Base-by-base conservation (phyloP, 2,797 vertebrate species). In the Taeniopygia guttata region DNA sequence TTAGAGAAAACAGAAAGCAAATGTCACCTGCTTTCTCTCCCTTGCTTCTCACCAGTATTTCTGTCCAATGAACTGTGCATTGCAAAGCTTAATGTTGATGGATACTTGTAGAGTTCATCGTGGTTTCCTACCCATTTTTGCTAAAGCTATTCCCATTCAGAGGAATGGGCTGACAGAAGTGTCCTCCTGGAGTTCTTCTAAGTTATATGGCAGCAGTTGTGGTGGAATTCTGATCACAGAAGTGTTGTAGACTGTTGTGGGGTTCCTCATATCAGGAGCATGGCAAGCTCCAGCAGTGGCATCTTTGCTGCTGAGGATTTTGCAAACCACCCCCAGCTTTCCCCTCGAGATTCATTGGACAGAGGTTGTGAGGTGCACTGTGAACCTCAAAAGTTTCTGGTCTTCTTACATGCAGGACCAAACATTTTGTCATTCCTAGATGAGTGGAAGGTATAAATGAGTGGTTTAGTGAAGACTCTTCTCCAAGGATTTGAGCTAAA, bases 1-100 rank as follows among this genome's bases (percentile, higher is more conserved):
- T 93, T 88, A 78, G 46, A 70, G 59, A 87, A 87, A 87, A 42
- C 15, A 45, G 76, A 59, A 89, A 87, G 60, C 32, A 84, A 95
- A 87, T 70, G 45, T 79, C 48, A 80, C 36, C 26, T 79, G 43
- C 58, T 79, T 74, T 76, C 59, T 79, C 34, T 52, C 32, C 16
- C 18, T 60, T 67, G 11, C 11, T 75, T 16, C 48, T 54, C 54
- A 72, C 11, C 43, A 45, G 14, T 54, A 29, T 48, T 73, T 36
- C 38, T 77, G 13, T 40, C 14, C 45, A 55, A 21, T 26, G 32
- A 4, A 45, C 23, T 36, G 7, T 89, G 49, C 14, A 25, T 49
- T 60, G 38, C 62, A 81, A 83, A 83, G 15, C 10, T 78, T 75
- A 29, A 36, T 7, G 8, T 25, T 72, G 58, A 29, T 22, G 21